Evolutionary conservation across 2,888 invertebrate genomes (phyloP), one percentile per base, ranked within the genome.

Genomic region (Athrips mouffetella): DNA sequence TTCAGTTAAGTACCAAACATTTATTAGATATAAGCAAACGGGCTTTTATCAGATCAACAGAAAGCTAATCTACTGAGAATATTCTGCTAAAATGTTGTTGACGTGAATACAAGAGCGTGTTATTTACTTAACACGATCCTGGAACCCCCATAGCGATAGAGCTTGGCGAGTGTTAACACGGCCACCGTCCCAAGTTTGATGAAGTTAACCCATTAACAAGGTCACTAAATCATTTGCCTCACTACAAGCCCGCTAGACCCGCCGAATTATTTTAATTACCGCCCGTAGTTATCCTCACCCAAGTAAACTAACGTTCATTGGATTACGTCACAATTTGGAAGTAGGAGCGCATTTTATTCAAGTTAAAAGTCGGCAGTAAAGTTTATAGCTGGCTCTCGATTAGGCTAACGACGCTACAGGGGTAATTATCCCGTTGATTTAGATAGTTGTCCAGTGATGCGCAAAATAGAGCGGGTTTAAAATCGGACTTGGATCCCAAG

Each of bases 401-500:
- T 69, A 69, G 63, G 62, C 60, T 70, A 75, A 75, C 73, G 69
- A 69, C 59, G 61, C 65, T 65, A 64, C 65, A 62, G 67, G 59
- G 63, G 70, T 67, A 81, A 83, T 81, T 85, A 81, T 73, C 71
- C 73, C 62, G 65, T 72, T 79, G 76, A 81, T 83, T 81, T 80
- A 79, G 75, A 71, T 79, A 76, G 76, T 77, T 73, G 75, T 76
- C 74, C 79, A 76, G 66, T 78, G 83, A 80, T 77, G 79, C 80
- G 76, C 77, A 79, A 80, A 83, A 84, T 78, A 77, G 78, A 74
- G 65, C 69, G 55, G 67, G 84, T 76, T 82, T 86, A 80, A 86
- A 86, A 83, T 80, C 76, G 70, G 66, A 73, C 74, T 72, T 65
- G 63, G 72, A 72, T 84, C 86, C 86, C 86, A 79, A 81, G 83